These are phyloP conservation scores for Battus philenor DNA, from an alignment of 1,140 invertebrate genomes.

Conservation along the genomic window DNA sequence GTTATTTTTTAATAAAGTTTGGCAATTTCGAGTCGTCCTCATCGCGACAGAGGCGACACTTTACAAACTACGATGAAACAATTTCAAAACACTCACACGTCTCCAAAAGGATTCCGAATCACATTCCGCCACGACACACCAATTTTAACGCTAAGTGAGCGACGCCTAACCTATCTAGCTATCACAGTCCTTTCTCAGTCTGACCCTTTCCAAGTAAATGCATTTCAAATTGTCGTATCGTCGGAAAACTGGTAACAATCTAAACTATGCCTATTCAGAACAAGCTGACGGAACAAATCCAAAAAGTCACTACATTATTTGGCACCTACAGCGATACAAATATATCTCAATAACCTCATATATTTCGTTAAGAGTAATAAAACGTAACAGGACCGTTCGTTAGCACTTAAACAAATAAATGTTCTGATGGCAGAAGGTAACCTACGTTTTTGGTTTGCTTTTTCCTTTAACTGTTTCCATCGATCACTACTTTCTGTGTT, in stretches of 20 bases:
- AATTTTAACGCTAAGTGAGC: conserved; percentile 70
- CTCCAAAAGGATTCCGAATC: conserved; percentile 44
- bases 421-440: conserved; percentile 71
- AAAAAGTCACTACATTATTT: conserved; percentile 63
- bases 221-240: conserved; percentile 65
- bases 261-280: conserved; percentile 60
- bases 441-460: conserved; percentile 71
- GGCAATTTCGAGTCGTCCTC: conserved; percentile 37
- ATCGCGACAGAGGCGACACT: conserved; percentile 24
- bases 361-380: conserved; percentile 35
- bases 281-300: conserved; percentile 53
- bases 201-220: conserved; percentile 71
- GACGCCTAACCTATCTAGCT: conserved; percentile 70
- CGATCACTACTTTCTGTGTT: conserved; percentile 27
- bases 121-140: conserved; percentile 44
- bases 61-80: conserved; percentile 31
- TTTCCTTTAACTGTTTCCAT: conserved; percentile 37
- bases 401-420: conserved; percentile 58
- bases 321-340: conserved; percentile 61
- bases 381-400: conserved; percentile 43
- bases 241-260: conserved; percentile 72
- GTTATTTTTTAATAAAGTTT: conserved; percentile 32
- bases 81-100: conserved; percentile 47
- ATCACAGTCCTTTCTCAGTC: conserved; percentile 76
- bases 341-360: conserved; percentile 36